Evolutionary conservation across 1,140 invertebrate genomes (phyloP), one percentile per base, ranked within the genome.

Genomic region (Penaeus chinensis): DNA sequence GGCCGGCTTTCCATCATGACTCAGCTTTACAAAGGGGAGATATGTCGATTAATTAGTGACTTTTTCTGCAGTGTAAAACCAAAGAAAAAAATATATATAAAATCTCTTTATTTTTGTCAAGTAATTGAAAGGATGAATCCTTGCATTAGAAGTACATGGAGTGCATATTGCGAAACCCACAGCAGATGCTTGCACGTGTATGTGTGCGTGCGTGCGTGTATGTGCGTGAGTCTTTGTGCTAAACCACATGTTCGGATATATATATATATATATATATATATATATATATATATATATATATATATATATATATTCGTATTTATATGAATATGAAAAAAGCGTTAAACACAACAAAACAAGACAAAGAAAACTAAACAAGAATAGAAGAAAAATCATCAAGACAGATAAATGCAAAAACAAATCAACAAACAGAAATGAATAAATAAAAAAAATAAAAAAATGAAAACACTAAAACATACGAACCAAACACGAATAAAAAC

Each of bases 241-340:
- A 61, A 47, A 60, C 32, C 47, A 69, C 61, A 76, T 76, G 24
- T 61, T 61, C 76, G 27, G 22, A 82, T 84, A 69, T 74, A 62
- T 84, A 69, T 80, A 61, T 80, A 80, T 62, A 61, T 80, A 24
- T 61, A 61, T 80, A 24, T 80, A 80, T 80, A 61, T 80, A 80
- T 80, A 61, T 80, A 80, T 80, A n/a, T 77, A 83, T 84, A 65
- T 65, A 83, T 83, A 80, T 80, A 61, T 80, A 80, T 80, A 61
- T 80, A 82, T 84, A 69, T 74, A 76, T 84, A 69, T 80, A 61
- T 80, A 80, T 62, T 27, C 62, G 11, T 61, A 32, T 80, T 8
- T 80, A 80, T 80, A n/a, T 77, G 19, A 3, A 32, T n/a, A 77
- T 61, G 24, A 61, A 22, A 54, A 80, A 22, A 2, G 4, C 7